These are phyloP conservation scores for Nyctereutes procyonoides DNA, from an alignment of 2,113 vertebrate genomes.

Conservation along the genomic window DNA sequence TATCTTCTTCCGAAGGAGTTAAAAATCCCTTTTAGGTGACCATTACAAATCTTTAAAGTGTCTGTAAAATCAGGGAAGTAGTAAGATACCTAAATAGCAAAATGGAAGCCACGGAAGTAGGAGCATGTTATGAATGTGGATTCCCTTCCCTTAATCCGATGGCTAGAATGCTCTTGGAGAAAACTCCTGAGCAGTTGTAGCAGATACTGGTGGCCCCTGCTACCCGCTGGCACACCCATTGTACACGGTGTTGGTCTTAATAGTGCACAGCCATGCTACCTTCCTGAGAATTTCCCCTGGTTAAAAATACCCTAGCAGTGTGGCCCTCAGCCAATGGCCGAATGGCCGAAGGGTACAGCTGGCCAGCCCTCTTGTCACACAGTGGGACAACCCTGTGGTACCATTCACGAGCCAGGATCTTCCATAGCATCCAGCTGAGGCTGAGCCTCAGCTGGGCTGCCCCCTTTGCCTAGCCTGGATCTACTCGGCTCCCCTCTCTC, in stretches of 20 bases:
- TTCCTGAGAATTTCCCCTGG: neutral
- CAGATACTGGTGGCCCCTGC: rapidly evolving
- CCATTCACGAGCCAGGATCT: neutral
- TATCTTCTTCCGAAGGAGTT: neutral
- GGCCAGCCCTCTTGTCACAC: neutral
- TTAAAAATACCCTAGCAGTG: neutral
- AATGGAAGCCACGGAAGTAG: neutral
- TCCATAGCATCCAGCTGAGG: neutral
- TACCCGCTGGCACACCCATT: no score
- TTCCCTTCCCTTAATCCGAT: neutral
- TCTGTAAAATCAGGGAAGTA: neutral
- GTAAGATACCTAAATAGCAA: neutral
- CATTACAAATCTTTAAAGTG: neutral
- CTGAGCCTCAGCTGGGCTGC: neutral
- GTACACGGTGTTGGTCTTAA: neutral
- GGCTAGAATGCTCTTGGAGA: neutral
- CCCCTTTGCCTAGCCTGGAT: neutral
- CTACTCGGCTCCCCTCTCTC: neutral
- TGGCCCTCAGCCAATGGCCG: neutral
- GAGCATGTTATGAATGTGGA: neutral
- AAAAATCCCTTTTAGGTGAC: neutral
- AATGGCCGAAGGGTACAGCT: neutral
- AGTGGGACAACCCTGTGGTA: neutral
- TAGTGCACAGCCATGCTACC: rapidly evolving
- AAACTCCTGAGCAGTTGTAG: neutral